A percentile compares a stretch with the other conserved stretches of the same genome.
These are phyloP conservation scores for Neogobius melanostomus DNA, from an alignment of 2,113 vertebrate genomes.

Conservation along the genomic window DNA sequence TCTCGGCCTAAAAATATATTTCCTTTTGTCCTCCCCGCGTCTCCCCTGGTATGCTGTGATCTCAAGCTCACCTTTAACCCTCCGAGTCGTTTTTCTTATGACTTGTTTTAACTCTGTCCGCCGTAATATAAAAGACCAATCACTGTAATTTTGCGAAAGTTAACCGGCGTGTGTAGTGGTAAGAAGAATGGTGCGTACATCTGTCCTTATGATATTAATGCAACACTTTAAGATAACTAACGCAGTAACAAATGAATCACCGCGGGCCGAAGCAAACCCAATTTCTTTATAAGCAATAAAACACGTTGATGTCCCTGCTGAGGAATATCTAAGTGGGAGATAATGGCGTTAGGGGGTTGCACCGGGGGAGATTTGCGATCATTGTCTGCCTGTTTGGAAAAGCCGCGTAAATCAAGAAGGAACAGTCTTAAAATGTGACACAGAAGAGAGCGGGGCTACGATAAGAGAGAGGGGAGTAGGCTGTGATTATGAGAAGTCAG, in stretches of 20 bases:
- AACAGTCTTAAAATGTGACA: slow-evolving; percentile 63
- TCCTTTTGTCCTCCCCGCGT: slow-evolving; percentile 26
- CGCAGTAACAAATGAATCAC: slow-evolving; percentile 59
- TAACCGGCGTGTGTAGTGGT: slow-evolving; percentile 28
- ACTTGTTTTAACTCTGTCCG: slow-evolving; percentile 14
- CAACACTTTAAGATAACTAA: slow-evolving; percentile 43
- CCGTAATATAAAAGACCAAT: not conserved
- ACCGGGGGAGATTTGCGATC: slow-evolving; percentile 48
- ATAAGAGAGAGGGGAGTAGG: slow-evolving; percentile 38
- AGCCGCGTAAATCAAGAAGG: slow-evolving; percentile 65
- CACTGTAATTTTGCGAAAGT: slow-evolving; percentile 8
- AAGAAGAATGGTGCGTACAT: slow-evolving; percentile 8
- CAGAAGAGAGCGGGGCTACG: slow-evolving; percentile 28
- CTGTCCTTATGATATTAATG: slow-evolving; percentile 25
- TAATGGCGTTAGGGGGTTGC: slow-evolving; percentile 47
- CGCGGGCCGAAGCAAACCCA: slow-evolving; percentile 41
- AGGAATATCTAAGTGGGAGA: slow-evolving; percentile 60
- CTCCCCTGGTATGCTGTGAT: slow-evolving; percentile 39
- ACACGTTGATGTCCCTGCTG: slow-evolving; percentile 60
- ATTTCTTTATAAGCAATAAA: slow-evolving; percentile 57
- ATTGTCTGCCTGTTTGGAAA: slow-evolving; percentile 59
- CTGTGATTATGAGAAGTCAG: slow-evolving; percentile 24
- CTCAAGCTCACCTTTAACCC: slow-evolving; percentile 52
- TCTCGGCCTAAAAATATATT: slow-evolving; percentile 46
- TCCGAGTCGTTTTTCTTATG: slow-evolving; percentile 14